Base-by-base conservation (phyloP, 1,140 invertebrate genomes). In the Solen grandis region DNA sequence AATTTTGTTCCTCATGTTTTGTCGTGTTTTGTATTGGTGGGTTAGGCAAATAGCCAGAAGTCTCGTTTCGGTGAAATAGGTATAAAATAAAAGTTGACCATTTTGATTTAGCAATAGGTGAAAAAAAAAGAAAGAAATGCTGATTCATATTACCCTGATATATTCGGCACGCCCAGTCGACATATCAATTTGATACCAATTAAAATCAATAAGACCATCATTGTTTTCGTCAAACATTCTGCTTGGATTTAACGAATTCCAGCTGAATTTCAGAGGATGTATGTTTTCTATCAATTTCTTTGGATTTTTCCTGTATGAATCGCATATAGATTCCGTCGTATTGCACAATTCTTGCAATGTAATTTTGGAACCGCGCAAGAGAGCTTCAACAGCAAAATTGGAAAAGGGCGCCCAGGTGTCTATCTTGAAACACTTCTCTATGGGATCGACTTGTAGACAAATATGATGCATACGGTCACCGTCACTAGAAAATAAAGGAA, bases 321-420 rank as follows among this genome's bases (percentile, higher is more conserved):
- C 41, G 41, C 41, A 46, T 8, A 46, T 46, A 46, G 8, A 10
- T 46, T 8, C 8, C 19, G 41, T 46, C 8, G 41, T 46, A 41
- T 31, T 55, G 35, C 33, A 55, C 22, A 13, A 57, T 10, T 57
- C 52, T 38, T 22, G 36, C 29, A 77, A 35, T 5, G 33, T 36
- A 3, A n/a, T 8, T 25, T 35, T n/a, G 4, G 46, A 50, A 5
- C 38, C 50, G 16, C 22, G 5, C 19, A 77, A 31, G 10, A 77
- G n/a, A 5, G 62, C 60, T 10, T 25, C 36, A 22, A 77, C 63
- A 16, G 74, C 74, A 25, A 62, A 60, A 31, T 68, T 60, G 13
- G 74, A 52, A 65, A 77, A 77, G 13, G 74, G 63, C 41, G 74
- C 19, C 74, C 74, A 77, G 13, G 54, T 46, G 41, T 77, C 74